Percentiles rank a stretch among this genome's conserved stretches.
These are phyloP conservation scores for Conops quadrifasciatus DNA, from an alignment of 2,888 invertebrate genomes.

Conservation along the genomic window DNA sequence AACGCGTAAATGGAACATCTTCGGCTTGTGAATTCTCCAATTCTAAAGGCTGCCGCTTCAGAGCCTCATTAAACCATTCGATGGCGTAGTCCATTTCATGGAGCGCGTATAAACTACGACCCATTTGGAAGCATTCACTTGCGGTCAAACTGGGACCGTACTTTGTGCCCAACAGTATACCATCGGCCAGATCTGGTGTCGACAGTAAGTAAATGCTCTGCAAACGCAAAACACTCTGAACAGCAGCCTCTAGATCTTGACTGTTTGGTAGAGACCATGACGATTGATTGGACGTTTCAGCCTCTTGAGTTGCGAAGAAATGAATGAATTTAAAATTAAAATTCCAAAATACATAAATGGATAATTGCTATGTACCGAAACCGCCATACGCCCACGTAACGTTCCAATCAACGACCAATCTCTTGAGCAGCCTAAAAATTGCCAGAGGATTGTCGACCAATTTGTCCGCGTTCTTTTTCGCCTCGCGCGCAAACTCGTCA, in stretches of 20 bases:
- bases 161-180: neutral
- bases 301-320: neutral
- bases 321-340: neutral
- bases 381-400: no score
- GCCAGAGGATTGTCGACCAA: neutral
- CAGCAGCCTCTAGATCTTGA: neutral
- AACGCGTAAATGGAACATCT: neutral
- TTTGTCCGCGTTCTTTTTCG: neutral
- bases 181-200: neutral
- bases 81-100: neutral
- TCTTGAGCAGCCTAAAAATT: neutral
- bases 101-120: neutral
- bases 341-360: no score
- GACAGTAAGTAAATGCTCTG: neutral
- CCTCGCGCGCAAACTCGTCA: neutral
- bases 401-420: slow-evolving; percentile 1
- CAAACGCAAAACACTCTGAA: neutral
- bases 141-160: neutral
- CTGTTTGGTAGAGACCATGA: neutral
- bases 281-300: neutral
- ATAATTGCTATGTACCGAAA: no score
- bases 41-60: neutral
- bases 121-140: slow-evolving; percentile 1
- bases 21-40: neutral
- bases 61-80: neutral